Evolutionary conservation across 2,888 invertebrate species (phyloP), one percentile per base, ranked within the genome.

Genomic region (Caenorhabditis sp.): DNA sequence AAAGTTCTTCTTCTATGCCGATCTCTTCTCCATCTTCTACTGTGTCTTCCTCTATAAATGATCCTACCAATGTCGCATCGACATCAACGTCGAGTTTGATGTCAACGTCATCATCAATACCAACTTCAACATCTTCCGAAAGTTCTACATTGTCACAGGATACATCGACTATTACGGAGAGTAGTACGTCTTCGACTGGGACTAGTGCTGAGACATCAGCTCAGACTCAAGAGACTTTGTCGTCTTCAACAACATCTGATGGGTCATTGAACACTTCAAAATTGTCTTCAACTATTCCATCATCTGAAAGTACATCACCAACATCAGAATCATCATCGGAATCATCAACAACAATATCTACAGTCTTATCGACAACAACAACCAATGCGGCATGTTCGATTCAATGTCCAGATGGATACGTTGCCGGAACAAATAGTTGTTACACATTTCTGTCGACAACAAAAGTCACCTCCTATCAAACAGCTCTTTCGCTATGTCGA

Each of bases 401-500:
- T 27, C 64, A 65, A 68, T 72, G 72, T 24, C 64, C 64, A 3
- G 67, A 64, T 49, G 67, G 62, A 31, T 67, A 72, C 31, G 23
- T 72, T 10, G 53, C 23, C 2, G 72, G 72, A 12, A 10, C 17
- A 2, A 53, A 60, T n/a, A 54, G 61, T 4, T 72, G 72, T 61
- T 68, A 53, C 36, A 21, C 36, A 10, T n/a, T 68, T 37, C 23
- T 57, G 21, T 27, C 62, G 23, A 3, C 50, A n/a, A 57, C 72
- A n/a, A 21, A 21, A 12, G 62, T 67, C 54, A 54, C 51, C 37
- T 68, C 67, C 5, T 72, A 72, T 62, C 72, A 72, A 58, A 57
- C 60, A 1, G 72, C 67, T 21, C 37, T 72, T 0, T 72, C 72
- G 3, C 49, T 37, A 14, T 72, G 72, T 61, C 67, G 68, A 62